Base-by-base conservation (phyloP, 23 tunicate species). In the Halocynthia aurantium region DNA sequence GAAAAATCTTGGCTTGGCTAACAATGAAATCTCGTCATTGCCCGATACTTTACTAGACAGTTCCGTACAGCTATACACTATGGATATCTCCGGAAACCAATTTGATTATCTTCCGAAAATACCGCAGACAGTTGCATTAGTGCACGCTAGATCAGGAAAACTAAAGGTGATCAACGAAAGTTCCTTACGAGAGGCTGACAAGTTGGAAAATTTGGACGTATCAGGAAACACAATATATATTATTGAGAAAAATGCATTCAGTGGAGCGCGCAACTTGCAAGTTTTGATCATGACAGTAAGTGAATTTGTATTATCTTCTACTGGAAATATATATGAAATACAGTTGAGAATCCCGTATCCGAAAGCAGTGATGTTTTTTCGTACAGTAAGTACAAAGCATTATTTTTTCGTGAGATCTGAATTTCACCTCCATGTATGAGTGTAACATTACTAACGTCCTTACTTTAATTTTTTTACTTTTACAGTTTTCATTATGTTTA, bases 61-160 rank as follows among this genome's bases (percentile, higher is more conserved):
- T 10, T 54, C 78, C 12, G 61, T 80, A 7, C 73, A 87, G 50
- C 52, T 87, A 11, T 87, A 87, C 52, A 70, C 63, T 11, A 70
- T 87, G 7, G 93, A 87, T 71, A 55, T 63, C 10, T 77, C 82
- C 50, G 86, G 71, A 6, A 87, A 87, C 66, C 8, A 31, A n/a
- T 61, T 87, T 44, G 80, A 77, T 19, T 52, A 51, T 22, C 74
- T 87, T 18, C 93, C 93, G 9, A 64, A 21, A 15, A 63, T 87
- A 19, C 83, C 93, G 6, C 53, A 63, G 10, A 76, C 80, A 7
- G 79, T 76, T 12, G 57, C 50, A 8, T 77, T 64, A 71, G 51
- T 87, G 11, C 78, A 87, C 44, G 71, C 76, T 7, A 81, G 73
- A 44, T 75, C 60, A 69, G 69, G 71, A 44, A 9, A 63, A 50